Conservation (phyloP, 2,113 vertebrate genomes). For the Bambusicola thoracicus region DNA sequence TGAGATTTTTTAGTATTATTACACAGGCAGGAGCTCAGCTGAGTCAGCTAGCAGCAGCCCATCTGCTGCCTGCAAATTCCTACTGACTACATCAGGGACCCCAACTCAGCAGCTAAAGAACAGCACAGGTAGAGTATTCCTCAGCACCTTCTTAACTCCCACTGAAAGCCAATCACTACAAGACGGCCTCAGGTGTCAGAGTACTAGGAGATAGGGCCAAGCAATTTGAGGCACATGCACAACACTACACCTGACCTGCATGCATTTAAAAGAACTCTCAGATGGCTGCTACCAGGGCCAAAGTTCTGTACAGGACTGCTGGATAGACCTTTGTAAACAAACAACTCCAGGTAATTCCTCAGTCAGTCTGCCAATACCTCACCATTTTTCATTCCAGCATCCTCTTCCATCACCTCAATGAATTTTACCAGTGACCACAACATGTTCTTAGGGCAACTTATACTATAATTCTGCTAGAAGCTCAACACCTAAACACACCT, state of each 20-base stretch:
- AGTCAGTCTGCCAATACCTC: neutral
- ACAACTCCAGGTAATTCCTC: neutral
- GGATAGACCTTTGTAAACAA: neutral
- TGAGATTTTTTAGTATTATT: neutral
- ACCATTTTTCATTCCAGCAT: neutral
- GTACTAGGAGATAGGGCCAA: neutral
- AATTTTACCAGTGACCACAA: neutral
- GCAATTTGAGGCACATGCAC: neutral
- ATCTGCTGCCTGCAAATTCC: neutral
- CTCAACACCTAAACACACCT: neutral
- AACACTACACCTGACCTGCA: neutral
- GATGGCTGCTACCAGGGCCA: neutral
- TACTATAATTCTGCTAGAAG: neutral
- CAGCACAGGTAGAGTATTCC: neutral
- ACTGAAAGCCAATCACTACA: accelerated
- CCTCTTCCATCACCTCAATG: neutral
- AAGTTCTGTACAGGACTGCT: neutral
- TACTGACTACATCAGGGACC: neutral
- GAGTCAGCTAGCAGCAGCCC: neutral
- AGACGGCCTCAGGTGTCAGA: neutral
- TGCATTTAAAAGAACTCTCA: neutral
- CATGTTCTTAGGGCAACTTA: accelerated
- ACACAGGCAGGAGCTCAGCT: neutral
- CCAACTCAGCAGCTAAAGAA: neutral
- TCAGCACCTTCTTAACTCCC: accelerated